Evolutionary conservation across 2,797 vertebrate species (phyloP), one percentile per base, ranked within the genome.

Genomic region (Setipinna tenuifilis): DNA sequence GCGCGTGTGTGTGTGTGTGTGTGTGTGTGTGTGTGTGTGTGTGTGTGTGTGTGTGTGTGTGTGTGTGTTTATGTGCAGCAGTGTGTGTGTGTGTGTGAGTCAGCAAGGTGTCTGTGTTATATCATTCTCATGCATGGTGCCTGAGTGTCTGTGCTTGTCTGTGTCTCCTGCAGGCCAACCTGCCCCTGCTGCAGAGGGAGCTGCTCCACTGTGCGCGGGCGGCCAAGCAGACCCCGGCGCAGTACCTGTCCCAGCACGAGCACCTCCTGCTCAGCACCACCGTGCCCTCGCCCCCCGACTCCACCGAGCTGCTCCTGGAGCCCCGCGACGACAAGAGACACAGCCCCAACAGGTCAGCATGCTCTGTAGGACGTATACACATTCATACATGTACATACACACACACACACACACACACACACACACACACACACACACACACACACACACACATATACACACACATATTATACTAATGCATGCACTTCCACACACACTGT

Each of bases 151-250:
- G n/a, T 78, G n/a, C n/a, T n/a, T n/a, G 1, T 16, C 71, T 46
- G 6, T 82, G 41, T 88, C 90, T 85, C 7, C 9, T 92, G 1
- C 90, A 99, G 98, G 98, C 98, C 85, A 99, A 99, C 92, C 95
- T 99, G 19, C 98, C 98, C 0, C 95, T 99, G 92, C 96, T 99
- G 85, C 98, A 99, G 95, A 94, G 98, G 41, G 98, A 99, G 94
- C 93, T 99, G 83, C 95, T 99, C 88, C 98, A 99, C 93, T 99
- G 98, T 0, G 98, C 98, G 46, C 96, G 98, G 0, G 97, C 98
- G 5, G 98, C 98, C 94, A 99, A 99, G 93, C 98, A 99, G 94
- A 99, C 98, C 0, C 98, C 98, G 0, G 98, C 98, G 44, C 98
- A 99, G 93, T 99, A 99, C 94, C 94, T 99, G 91, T 98, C 98